Evolutionary conservation across 2,888 invertebrate genomes (phyloP).

Genomic region (Gymnocheta viridis): DNA sequence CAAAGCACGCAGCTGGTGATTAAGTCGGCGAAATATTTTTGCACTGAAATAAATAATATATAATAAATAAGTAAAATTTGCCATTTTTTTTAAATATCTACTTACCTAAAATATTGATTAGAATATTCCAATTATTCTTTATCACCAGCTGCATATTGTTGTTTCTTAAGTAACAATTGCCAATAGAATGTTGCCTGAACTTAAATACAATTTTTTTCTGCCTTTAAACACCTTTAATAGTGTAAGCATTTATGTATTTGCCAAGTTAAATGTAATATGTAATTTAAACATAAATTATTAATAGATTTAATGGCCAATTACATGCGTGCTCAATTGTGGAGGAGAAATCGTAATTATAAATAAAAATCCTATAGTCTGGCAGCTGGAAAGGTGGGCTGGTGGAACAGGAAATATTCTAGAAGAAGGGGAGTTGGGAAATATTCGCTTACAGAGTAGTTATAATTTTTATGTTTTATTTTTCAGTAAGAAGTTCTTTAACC

Average conservation of each 20-base stretch:
- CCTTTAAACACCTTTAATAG: no score
- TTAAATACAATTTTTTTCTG: not conserved
- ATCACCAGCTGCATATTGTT: constrained; percentile 20
- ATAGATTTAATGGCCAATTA: not conserved
- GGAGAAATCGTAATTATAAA: no score
- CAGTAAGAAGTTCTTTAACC: no score
- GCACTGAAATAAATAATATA: constrained; percentile 39
- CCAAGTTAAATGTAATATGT: not conserved
- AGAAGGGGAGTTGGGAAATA: no score
- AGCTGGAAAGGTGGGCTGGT: no score
- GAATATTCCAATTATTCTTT: constrained; percentile 50
- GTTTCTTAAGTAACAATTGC: not conserved
- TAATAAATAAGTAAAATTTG: not conserved
- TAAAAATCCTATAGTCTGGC: no score
- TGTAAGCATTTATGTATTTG: not conserved
- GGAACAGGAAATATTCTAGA: no score
- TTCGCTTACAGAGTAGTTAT: no score
- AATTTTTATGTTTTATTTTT: no score
- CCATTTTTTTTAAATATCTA: not conserved
- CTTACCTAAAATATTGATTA: constrained; percentile 67
- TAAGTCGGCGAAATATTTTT: constrained; percentile 65
- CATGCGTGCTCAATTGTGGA: no score
- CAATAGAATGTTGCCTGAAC: not conserved
- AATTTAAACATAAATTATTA: not conserved
- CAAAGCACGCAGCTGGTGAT: constrained; percentile 67